Percentiles rank a stretch among this genome's conserved stretches.
Evolutionary conservation across 2,797 vertebrate genomes (phyloP).

Genomic region (Scomberomorus guttatus): DNA sequence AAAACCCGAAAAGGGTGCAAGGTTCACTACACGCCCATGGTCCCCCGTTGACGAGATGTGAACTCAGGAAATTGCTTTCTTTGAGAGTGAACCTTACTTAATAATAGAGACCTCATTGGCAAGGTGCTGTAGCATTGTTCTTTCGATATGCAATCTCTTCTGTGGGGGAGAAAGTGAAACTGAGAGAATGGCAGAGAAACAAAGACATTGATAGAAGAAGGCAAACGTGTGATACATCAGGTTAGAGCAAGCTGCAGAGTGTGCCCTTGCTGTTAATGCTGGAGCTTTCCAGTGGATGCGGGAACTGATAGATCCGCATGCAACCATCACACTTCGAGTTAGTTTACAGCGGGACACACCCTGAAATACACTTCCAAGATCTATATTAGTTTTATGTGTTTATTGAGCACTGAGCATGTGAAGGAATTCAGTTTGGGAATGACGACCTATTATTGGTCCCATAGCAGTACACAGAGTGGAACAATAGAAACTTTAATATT

Average conservation of each 20-base stretch:
- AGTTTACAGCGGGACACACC: slow-evolving; percentile 52
- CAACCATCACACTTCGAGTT: slow-evolving; percentile 22
- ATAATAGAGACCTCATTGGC: slow-evolving; percentile 61
- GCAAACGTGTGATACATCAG: slow-evolving; percentile 29
- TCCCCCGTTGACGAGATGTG: slow-evolving; percentile 58
- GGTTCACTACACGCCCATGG: slow-evolving; percentile 44
- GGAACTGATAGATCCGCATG: slow-evolving; percentile 11
- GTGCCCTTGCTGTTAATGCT: slow-evolving; percentile 44
- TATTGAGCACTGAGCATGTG: slow-evolving; percentile 4
- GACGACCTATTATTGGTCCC: not conserved
- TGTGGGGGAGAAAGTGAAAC: slow-evolving; percentile 38
- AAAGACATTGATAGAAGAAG: not conserved
- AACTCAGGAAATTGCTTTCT: slow-evolving; percentile 73
- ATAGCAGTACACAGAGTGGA: not conserved
- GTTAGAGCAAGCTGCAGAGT: slow-evolving; percentile 23
- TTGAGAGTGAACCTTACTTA: slow-evolving; percentile 38
- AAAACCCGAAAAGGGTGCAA: slow-evolving; percentile 34
- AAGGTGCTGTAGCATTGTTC: slow-evolving; percentile 32
- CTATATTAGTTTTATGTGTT: slow-evolving; percentile 29
- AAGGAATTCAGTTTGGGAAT: slow-evolving; percentile 30
- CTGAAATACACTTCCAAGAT: slow-evolving; percentile 29
- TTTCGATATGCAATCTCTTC: slow-evolving; percentile 55
- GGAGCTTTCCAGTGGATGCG: slow-evolving; percentile 40
- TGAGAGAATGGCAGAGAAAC: slow-evolving; percentile 48
- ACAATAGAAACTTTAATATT: not conserved